These are phyloP conservation scores for Coracias cyanogaster DNA, from an alignment of 2,797 vertebrate species.

Conservation along the genomic window DNA sequence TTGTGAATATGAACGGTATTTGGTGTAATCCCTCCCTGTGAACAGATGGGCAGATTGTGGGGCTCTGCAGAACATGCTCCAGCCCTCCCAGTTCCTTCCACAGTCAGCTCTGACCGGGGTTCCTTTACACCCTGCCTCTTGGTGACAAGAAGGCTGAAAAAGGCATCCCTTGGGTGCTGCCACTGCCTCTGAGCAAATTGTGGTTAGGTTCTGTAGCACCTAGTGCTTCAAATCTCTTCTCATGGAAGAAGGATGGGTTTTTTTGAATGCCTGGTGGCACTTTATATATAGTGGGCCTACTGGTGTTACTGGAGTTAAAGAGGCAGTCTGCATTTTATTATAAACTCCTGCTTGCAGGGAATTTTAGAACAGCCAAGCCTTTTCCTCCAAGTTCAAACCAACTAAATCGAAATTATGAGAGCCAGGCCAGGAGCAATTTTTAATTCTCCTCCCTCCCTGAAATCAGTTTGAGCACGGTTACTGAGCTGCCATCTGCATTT, in stretches of 20 bases:
- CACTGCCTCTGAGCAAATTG: not conserved
- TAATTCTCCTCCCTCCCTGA: not conserved
- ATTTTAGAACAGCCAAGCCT: not conserved
- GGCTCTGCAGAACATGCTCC: conserved; percentile 3
- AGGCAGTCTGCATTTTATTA: not conserved
- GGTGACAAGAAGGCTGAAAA: not conserved
- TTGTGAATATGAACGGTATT: conserved; percentile 64
- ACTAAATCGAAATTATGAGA: not conserved
- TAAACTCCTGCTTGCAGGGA: not conserved
- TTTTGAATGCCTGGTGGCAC: not conserved
- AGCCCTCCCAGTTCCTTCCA: not conserved
- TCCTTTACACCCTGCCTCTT: not conserved
- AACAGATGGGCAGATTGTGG: conserved; percentile 71
- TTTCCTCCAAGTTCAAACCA: not conserved
- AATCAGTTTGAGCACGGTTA: not conserved
- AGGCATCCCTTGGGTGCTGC: not conserved
- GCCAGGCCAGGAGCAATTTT: not conserved
- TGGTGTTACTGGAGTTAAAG: not conserved
- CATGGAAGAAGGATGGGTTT: not conserved
- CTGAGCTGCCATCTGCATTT: not conserved
- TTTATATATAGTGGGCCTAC: not conserved
- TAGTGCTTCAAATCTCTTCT: not conserved
- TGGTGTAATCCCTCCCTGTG: conserved; percentile 70
- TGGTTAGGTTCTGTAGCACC: not conserved
- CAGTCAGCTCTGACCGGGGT: not conserved